These are phyloP conservation scores for Cyclargus thomasi DNA, from an alignment of 1,140 invertebrate species.

Conservation along the genomic window DNA sequence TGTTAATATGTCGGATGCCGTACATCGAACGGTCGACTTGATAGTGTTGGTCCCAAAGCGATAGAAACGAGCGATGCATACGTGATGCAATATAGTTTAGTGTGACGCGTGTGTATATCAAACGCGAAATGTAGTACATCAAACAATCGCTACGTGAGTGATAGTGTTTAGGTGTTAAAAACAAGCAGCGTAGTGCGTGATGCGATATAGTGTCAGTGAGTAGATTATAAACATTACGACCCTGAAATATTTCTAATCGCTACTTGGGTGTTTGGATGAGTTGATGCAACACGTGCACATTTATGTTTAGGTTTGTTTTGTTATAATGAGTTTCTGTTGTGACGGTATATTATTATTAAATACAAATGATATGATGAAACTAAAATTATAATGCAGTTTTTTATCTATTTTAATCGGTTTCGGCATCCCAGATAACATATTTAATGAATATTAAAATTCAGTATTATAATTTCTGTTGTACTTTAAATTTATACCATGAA, in stretches of 20 bases:
- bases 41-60: neutral
- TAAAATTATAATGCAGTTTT: too few species aligned
- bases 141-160: neutral
- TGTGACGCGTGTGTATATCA: neutral
- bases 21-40: too few species aligned
- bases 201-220: slow-evolving; percentile 14
- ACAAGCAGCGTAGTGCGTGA: slow-evolving; percentile 6
- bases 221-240: slow-evolving; percentile 28
- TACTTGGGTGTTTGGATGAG: slow-evolving; percentile 23
- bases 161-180: neutral
- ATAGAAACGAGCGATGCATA: neutral
- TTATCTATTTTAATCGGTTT: too few species aligned
- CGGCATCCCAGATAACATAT: too few species aligned
- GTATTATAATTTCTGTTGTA: too few species aligned
- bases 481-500: too few species aligned
- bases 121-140: neutral
- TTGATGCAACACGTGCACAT: slow-evolving; percentile 20
- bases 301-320: too few species aligned
- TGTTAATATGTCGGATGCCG: too few species aligned
- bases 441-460: too few species aligned
- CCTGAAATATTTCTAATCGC: slow-evolving; percentile 42
- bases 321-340: too few species aligned
- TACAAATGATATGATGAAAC: too few species aligned
- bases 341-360: too few species aligned
- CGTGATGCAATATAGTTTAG: neutral